phyloP scores from a whole-genome alignment of 2,888 invertebrate genomes.

The Aquatica leii region DNA sequence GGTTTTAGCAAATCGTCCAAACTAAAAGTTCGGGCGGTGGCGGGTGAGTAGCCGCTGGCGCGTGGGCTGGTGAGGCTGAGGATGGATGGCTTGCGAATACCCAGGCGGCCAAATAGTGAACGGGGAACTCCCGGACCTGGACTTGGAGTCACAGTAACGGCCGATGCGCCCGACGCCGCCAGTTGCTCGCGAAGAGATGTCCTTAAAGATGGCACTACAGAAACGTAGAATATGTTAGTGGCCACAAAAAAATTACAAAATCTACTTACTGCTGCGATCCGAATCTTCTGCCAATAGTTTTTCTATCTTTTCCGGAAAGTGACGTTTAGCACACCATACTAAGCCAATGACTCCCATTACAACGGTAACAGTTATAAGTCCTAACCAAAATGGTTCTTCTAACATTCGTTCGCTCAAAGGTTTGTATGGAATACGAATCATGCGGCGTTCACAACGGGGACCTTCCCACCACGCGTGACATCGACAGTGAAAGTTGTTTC shows the following conservation, averaged over 20 bases:
- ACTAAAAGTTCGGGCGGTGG: constrained; percentile 84
- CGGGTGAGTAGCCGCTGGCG: constrained; percentile 62
- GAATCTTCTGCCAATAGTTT: constrained; percentile 83
- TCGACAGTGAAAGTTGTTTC: constrained; percentile 72
- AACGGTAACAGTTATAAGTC: constrained; percentile 83
- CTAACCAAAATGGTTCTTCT: constrained; percentile 90
- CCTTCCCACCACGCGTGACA: constrained; percentile 75
- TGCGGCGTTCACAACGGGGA: constrained; percentile 72
- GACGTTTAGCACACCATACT: constrained; percentile 84
- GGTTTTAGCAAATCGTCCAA: constrained; percentile 88
- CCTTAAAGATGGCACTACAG: constrained; percentile 58
- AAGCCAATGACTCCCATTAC: constrained; percentile 81
- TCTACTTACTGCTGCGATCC: constrained; percentile 64
- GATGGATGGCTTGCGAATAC: constrained; percentile 88
- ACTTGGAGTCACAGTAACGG: constrained; percentile 57
- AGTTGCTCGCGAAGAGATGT: constrained; percentile 69
- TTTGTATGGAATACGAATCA: constrained; percentile 74
- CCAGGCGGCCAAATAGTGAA: constrained; percentile 82
- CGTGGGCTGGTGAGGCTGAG: constrained; percentile 79
- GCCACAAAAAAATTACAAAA: background rate
- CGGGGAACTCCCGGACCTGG: constrained; percentile 67
- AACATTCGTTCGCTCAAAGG: constrained; percentile 82
- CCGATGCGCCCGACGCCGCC: constrained; percentile 59
- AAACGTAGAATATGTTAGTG: constrained; percentile 37
- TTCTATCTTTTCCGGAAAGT: constrained; percentile 87